Percentiles rank a stretch among this genome's conserved stretches.
Conservation (phyloP, 2,888 invertebrate species). For the Caenorhabditis sp. region DNA sequence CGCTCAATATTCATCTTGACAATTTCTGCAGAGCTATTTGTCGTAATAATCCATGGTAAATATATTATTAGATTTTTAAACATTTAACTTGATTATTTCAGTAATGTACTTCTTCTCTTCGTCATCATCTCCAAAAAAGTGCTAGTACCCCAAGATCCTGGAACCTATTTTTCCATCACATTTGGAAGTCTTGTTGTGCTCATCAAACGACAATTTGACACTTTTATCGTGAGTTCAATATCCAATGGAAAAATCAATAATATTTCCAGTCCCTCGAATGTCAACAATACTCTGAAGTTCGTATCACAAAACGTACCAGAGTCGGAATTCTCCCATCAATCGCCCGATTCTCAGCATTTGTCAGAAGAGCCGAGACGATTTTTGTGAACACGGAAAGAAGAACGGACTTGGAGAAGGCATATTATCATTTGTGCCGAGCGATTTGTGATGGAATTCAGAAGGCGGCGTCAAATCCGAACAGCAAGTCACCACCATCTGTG, state of each 20-base stretch:
- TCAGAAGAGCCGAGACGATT: slow-evolving; percentile 85
- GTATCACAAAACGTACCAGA: slow-evolving; percentile 56
- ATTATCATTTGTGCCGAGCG: slow-evolving; percentile 72
- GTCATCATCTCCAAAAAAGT: slow-evolving; percentile 87
- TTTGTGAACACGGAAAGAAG: slow-evolving; percentile 86
- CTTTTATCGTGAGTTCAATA: slow-evolving; percentile 78
- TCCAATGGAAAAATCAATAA: too few species aligned
- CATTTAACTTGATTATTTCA: too few species aligned
- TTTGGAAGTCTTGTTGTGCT: slow-evolving; percentile 86
- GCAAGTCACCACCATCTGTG: slow-evolving; percentile 90
- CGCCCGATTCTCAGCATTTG: slow-evolving; percentile 75
- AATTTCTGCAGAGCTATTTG: slow-evolving; percentile 85
- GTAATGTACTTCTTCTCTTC: slow-evolving; percentile 91
- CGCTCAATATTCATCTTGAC: slow-evolving; percentile 85
- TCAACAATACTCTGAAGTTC: slow-evolving; percentile 45
- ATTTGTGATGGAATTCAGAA: slow-evolving; percentile 84
- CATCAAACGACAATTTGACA: slow-evolving; percentile 89
- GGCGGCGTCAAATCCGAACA: slow-evolving; percentile 82
- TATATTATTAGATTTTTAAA: not conserved
- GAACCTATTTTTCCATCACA: slow-evolving; percentile 83
- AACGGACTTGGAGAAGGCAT: slow-evolving; percentile 89
- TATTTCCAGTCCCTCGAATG: slow-evolving; percentile 51
- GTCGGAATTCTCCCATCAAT: slow-evolving; percentile 67
- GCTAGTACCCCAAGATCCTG: slow-evolving; percentile 81
- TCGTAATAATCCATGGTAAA: slow-evolving; percentile 46